Evolutionary conservation across 2,113 vertebrate species (phyloP), one percentile per base, ranked within the genome.

Genomic region (Triplophysa siluroides): DNA sequence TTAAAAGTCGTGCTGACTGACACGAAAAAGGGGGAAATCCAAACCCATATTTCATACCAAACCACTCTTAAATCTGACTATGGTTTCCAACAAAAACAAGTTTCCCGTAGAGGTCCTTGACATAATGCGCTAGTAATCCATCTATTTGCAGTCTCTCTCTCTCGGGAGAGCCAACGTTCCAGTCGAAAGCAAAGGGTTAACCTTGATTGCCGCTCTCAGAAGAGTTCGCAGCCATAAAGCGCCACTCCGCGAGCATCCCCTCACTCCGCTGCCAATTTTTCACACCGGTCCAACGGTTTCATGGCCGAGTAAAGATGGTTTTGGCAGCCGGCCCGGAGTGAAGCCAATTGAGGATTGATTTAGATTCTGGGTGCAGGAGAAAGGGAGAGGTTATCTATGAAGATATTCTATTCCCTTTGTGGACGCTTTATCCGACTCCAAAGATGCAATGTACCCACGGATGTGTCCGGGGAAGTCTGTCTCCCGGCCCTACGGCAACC

Each of bases 281-380:
- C 47, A 77, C 71, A 81, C 71, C 75, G 66, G 86, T 79, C 75
- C 67, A 76, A 58, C 29, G 78, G 78, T 84, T 81, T 73, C 84
- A 65, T 64, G 79, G 84, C 78, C 70, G 61, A 90, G 83, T 85
- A 71, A 82, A 80, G 78, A 61, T 86, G 77, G 71, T 69, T 73
- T 86, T 90, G 89, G 88, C 87, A 85, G 76, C 58, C 75, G 86
- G 84, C 87, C 87, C 83, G 77, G 83, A 81, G 66, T 65, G 47
- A 60, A 56, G 71, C 54, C 65, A 72, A 79, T 56, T 67, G 84
- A 83, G 62, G 64, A 82, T 62, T 78, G 74, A 83, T 80, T 81
- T 80, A 75, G 69, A 80, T 80, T 74, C 78, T 63, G 47, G 8
- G 58, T 58, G 38, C 65, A 19, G 62, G 41, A 52, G 38, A 83